Conservation (phyloP, 1,140 invertebrate genomes). For the Aricia agestis region DNA sequence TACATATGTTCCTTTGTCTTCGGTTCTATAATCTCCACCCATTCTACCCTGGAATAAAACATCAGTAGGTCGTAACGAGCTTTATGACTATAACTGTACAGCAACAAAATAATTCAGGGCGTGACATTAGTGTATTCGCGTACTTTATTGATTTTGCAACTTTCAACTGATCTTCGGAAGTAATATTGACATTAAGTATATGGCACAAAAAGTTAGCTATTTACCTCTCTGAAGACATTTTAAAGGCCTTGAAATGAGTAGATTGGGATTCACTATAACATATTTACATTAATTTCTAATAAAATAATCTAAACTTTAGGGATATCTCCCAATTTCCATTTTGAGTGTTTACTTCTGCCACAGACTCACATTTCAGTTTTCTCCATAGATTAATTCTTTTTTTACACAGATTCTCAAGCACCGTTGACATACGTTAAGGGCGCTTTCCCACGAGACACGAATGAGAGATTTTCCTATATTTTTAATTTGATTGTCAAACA, state of each 20-base stretch:
- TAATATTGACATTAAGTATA: slow-evolving; percentile 33
- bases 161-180: slow-evolving; percentile 62
- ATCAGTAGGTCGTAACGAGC: slow-evolving; percentile 44
- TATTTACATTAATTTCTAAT: slow-evolving; percentile 14
- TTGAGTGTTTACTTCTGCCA: slow-evolving; percentile 69
- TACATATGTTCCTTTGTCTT: slow-evolving; percentile 99
- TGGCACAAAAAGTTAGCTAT: slow-evolving; percentile 18
- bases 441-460: too few relatives aligned
- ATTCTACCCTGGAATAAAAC: slow-evolving; percentile 88
- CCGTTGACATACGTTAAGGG: too few relatives aligned
- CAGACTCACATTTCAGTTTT: slow-evolving; percentile 16
- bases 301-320: slow-evolving; percentile 38
- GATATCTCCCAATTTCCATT: slow-evolving; percentile 71
- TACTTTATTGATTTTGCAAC: slow-evolving; percentile 75
- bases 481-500: too few relatives aligned
- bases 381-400: not conserved
- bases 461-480: too few relatives aligned
- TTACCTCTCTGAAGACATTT: slow-evolving; percentile 72
- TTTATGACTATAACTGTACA: slow-evolving; percentile 39
- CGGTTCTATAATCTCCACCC: slow-evolving; percentile 99
- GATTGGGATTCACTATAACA: slow-evolving; percentile 16
- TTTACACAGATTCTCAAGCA: too few relatives aligned
- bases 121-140: slow-evolving; percentile 75
- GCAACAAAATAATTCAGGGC: slow-evolving; percentile 62
- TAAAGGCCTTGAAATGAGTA: slow-evolving; percentile 32